A percentile compares a stretch with the other conserved stretches of the same genome.
These are phyloP conservation scores for Melipona beecheii DNA, from an alignment of 2,888 invertebrate genomes.

Conservation along the genomic window DNA sequence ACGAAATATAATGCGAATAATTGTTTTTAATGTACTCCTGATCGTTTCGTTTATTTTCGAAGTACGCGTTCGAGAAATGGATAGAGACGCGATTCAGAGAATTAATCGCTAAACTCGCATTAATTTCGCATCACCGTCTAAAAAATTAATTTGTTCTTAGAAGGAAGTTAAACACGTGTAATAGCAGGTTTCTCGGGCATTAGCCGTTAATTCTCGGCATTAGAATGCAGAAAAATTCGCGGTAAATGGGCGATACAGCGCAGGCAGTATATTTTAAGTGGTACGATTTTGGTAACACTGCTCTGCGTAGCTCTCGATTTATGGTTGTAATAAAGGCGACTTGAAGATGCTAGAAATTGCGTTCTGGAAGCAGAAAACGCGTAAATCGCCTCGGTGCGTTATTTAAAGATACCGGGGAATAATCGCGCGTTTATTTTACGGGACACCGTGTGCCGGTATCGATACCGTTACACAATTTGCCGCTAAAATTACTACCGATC, in stretches of 20 bases:
- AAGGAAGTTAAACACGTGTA: not conserved
- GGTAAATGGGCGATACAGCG: not conserved
- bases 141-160: not conserved
- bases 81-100: not conserved
- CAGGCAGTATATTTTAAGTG: not conserved
- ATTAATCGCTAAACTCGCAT: not conserved
- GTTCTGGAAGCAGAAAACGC: slow-evolving; percentile 12
- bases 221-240: not conserved
- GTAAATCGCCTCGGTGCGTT: slow-evolving; percentile 19
- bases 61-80: no score
- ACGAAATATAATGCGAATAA: no score
- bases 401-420: slow-evolving; percentile 36
- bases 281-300: slow-evolving; percentile 2
- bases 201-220: not conserved
- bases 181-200: not conserved
- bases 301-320: slow-evolving; percentile 13
- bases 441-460: slow-evolving; percentile 8
- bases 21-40: not conserved
- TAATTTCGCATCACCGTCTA: not conserved
- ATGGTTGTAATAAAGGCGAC: slow-evolving; percentile 36
- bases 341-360: slow-evolving; percentile 29
- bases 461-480: slow-evolving; percentile 35
- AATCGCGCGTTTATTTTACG: slow-evolving; percentile 20
- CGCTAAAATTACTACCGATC: slow-evolving; percentile 27
- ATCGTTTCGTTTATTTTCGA: not conserved